Percentiles rank a stretch among this genome's conserved stretches.
Conservation (phyloP, 2,888 invertebrate genomes). For the Seladonia tumulorum region DNA sequence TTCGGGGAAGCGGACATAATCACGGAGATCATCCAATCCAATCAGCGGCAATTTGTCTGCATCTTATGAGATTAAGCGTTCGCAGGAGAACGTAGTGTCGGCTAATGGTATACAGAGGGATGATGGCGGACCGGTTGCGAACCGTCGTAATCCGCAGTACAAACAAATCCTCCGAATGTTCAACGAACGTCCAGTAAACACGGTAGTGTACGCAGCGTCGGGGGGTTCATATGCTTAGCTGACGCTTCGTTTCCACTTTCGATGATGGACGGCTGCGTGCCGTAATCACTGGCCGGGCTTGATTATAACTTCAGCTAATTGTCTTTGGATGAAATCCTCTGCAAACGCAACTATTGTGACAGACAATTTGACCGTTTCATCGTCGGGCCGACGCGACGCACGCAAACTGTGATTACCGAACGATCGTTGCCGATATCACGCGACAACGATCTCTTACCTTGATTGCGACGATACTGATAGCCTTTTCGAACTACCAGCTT, state of each 20-base stretch:
- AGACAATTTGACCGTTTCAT: constrained; percentile 37
- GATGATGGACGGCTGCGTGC: constrained; percentile 27
- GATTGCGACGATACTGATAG: not conserved
- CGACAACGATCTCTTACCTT: not conserved
- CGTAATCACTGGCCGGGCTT: constrained; percentile 60
- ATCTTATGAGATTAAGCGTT: constrained; percentile 61
- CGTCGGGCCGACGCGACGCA: not conserved
- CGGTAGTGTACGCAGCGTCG: constrained; percentile 35
- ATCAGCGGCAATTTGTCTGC: constrained; percentile 66
- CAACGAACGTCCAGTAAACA: constrained; percentile 68
- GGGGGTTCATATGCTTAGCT: constrained; percentile 34
- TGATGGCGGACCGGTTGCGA: constrained; percentile 50
- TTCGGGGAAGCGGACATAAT: constrained; percentile 39
- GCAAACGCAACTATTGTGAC: constrained; percentile 27
- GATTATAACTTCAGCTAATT: constrained; percentile 70
- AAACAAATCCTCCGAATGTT: constrained; percentile 75
- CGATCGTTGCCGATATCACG: not conserved
- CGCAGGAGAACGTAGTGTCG: constrained; percentile 57
- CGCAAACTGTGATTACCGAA: not conserved
- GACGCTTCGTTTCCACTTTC: constrained; percentile 47
- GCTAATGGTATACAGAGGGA: constrained; percentile 56
- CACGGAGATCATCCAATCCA: constrained; percentile 57
- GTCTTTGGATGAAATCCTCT: constrained; percentile 47
- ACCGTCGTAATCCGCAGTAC: constrained; percentile 75
- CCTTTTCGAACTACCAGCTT: not conserved